Evolutionary conservation across 2,797 vertebrate genomes (phyloP), one percentile per base, ranked within the genome.

Genomic region (Gadopsis bispinosus): DNA sequence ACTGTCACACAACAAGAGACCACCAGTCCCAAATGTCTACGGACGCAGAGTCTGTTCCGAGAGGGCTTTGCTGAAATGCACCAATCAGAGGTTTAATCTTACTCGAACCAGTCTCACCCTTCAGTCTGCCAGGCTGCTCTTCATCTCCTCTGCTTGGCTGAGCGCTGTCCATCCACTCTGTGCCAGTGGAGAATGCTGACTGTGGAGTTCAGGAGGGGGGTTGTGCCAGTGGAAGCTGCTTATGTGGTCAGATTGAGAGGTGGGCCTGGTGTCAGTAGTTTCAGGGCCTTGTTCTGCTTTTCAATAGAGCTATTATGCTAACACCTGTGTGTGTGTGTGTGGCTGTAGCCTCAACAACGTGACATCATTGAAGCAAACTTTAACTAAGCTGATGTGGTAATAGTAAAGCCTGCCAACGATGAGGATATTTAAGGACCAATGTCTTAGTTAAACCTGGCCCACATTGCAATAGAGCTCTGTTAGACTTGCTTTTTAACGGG

Each of bases 111-210:
- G n/a, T n/a, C 47, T 75, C 77, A 64, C 55, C 60, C 50, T 69
- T 51, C 64, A 53, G 51, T 39, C 33, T 54, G 69, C 29, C 67
- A 55, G 65, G 3, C 50, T 69, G n/a, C 47, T 69, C 60, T 65
- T 81, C 65, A n/a, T n/a, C n/a, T 75, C 73, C 31, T 69, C 47
- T 82, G 78, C 83, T 70, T 87, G 87, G 80, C 84, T 69, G 73
- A 81, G 51, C 48, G 0, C 55, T 76, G 66, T 89, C 72, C 53
- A n/a, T n/a, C n/a, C n/a, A n/a, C 72, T 72, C 54, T 83, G 75
- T 87, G 77, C 77, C 78, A 86, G 76, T 75, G 47, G 33, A 84
- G 84, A 88, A 66, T 88, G 93, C 91, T 94, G 93, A 92, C 91
- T 85, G 47, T 71, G 75, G 66, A 35, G 76, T 86, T 84, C 72